Conservation (phyloP, 2,888 invertebrate species). For the Teleiodes luculella region DNA sequence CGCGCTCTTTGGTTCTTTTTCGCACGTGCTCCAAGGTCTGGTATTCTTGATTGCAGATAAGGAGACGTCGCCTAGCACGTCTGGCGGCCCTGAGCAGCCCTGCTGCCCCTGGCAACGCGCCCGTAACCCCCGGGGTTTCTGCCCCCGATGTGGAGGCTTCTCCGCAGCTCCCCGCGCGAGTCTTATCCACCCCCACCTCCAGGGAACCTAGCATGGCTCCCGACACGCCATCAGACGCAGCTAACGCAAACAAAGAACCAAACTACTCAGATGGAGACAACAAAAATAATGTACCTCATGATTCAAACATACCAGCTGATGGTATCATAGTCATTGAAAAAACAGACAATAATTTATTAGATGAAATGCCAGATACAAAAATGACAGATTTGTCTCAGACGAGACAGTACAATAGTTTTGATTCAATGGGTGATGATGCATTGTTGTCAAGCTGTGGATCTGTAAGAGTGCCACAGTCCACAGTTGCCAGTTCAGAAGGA, state of each 20-base stretch:
- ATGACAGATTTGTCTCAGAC: slow-evolving; percentile 74
- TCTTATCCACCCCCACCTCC: slow-evolving; percentile 45
- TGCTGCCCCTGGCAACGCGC: slow-evolving; percentile 68
- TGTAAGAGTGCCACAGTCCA: slow-evolving; percentile 63
- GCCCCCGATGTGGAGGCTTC: slow-evolving; percentile 43
- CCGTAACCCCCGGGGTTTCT: slow-evolving; percentile 68
- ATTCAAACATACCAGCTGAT: slow-evolving; percentile 65
- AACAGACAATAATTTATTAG: slow-evolving; percentile 65
- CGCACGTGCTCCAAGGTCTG: slow-evolving; percentile 51
- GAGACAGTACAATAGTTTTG: slow-evolving; percentile 72
- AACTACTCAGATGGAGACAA: slow-evolving; percentile 57
- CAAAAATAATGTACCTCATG: slow-evolving; percentile 55
- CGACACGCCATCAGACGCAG: slow-evolving; percentile 46
- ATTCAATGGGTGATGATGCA: slow-evolving; percentile 71
- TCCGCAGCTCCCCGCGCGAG: slow-evolving; percentile 38
- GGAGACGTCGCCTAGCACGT: slow-evolving; percentile 86
- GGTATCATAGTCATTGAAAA: slow-evolving; percentile 74
- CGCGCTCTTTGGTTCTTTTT: slow-evolving; percentile 38
- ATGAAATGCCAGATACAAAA: slow-evolving; percentile 75
- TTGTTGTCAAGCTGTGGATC: slow-evolving; percentile 68
- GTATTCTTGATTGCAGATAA: slow-evolving; percentile 79
- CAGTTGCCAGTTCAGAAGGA: slow-evolving; percentile 57
- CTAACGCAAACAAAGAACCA: slow-evolving; percentile 60
- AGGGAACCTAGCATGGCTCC: slow-evolving; percentile 52
- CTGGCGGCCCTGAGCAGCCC: slow-evolving; percentile 80